phyloP scores from a whole-genome alignment of 2,113 vertebrate genomes.

The Larimichthys polyactis region DNA sequence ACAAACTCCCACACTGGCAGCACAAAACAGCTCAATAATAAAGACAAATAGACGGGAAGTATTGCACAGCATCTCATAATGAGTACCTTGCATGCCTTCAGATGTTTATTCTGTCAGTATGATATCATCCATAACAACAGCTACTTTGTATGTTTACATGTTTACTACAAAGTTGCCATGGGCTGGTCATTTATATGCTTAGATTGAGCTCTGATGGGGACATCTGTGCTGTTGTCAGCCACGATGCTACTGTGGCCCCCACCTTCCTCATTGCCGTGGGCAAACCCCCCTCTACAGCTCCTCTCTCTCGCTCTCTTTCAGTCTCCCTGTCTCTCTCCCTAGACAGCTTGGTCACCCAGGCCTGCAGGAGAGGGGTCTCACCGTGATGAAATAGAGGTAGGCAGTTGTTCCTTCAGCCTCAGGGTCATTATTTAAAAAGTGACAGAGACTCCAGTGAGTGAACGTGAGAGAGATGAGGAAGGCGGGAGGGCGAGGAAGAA shows the following conservation, averaged over 20 bases:
- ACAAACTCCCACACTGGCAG: slow-evolving; percentile 49
- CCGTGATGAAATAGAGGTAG: slow-evolving; percentile 90
- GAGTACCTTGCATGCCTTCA: not conserved
- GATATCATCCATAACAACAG: slow-evolving; percentile 37
- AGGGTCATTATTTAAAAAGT: slow-evolving; percentile 96
- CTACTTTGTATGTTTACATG: slow-evolving; percentile 53
- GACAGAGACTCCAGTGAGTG: slow-evolving; percentile 82
- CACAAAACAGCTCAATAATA: slow-evolving; percentile 34
- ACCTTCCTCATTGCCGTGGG: slow-evolving; percentile 65
- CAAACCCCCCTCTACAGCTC: slow-evolving; percentile 55
- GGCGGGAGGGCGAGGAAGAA: slow-evolving; percentile 58
- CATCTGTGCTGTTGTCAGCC: slow-evolving; percentile 89
- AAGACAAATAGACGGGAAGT: slow-evolving; percentile 23
- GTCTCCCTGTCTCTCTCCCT: slow-evolving; percentile 36
- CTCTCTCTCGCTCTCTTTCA: slow-evolving; percentile 33
- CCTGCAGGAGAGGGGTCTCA: slow-evolving; percentile 76
- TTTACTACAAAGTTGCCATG: slow-evolving; percentile 78
- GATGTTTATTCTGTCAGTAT: slow-evolving; percentile 32
- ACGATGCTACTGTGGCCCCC: slow-evolving; percentile 64
- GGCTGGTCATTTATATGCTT: slow-evolving; percentile 83
- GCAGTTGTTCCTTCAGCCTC: slow-evolving; percentile 89
- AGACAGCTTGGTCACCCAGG: slow-evolving; percentile 78
- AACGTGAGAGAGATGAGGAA: slow-evolving; percentile 72
- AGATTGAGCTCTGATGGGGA: slow-evolving; percentile 84
- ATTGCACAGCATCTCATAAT: not conserved